A percentile compares a stretch with the other conserved stretches of the same genome.
Evolutionary conservation across 2,797 vertebrate species (phyloP).

Genomic region (Coracias cyanogaster): DNA sequence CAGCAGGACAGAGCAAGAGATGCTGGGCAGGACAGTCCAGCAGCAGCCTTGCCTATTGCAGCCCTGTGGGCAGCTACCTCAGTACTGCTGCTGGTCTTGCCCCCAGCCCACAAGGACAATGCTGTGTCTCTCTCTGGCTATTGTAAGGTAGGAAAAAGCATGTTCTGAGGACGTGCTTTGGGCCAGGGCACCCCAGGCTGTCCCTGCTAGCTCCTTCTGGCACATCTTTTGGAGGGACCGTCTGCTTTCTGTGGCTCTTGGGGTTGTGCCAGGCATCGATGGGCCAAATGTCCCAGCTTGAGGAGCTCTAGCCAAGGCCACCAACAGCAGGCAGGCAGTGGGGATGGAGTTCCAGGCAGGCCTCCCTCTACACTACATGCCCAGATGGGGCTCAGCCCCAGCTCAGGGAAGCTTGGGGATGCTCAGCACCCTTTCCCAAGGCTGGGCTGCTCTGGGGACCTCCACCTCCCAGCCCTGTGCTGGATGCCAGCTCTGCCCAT

Average conservation of each 20-base stretch:
- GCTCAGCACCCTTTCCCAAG: background rate
- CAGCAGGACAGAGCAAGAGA: background rate
- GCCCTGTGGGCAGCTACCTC: background rate
- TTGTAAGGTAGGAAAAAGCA: slow-evolving; percentile 5
- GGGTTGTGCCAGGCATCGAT: background rate
- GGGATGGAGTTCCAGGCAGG: background rate
- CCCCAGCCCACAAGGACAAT: accelerated
- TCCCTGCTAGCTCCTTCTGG: background rate
- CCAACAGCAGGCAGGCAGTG: background rate
- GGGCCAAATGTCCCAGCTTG: background rate
- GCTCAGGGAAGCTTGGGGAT: background rate
- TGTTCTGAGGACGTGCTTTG: background rate
- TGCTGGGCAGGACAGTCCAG: background rate
- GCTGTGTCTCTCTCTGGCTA: background rate
- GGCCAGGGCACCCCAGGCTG: background rate
- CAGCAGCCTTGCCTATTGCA: background rate
- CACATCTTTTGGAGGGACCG: background rate
- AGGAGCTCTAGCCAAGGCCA: background rate
- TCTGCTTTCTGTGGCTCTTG: background rate
- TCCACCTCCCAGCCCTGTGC: background rate
- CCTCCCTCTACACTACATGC: background rate
- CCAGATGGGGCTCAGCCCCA: background rate
- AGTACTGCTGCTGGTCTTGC: background rate
- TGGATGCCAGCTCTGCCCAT: background rate
- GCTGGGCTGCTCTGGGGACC: background rate